These are phyloP conservation scores for Dione juno DNA, from an alignment of 2,888 invertebrate species.

Conservation along the genomic window DNA sequence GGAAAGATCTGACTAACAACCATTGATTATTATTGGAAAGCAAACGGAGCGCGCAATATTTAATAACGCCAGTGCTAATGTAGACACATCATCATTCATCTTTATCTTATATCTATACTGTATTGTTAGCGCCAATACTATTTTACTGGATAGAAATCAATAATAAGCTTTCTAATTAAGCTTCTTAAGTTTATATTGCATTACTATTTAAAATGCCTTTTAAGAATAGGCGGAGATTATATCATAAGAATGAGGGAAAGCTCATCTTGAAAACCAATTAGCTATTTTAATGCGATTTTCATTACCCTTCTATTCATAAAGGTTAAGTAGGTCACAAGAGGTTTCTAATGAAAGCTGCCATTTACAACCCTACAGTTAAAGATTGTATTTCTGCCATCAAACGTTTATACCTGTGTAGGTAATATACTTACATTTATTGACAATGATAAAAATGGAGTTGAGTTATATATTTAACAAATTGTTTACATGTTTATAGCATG, in stretches of 20 bases:
- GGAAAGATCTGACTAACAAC: conserved; percentile 54
- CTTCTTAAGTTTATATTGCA: conserved; percentile 12
- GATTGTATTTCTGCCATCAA: conserved; percentile 33
- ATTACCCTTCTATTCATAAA: conserved; percentile 40
- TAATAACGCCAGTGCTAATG: conserved; percentile 44
- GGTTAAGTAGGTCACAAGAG: conserved; percentile 38
- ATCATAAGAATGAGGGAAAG: conserved; percentile 41
- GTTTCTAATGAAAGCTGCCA: conserved; percentile 39
- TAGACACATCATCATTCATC: conserved; percentile 32
- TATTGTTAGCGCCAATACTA: conserved; percentile 29
- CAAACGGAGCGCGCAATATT: conserved; percentile 50
- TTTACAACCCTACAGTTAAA: conserved; percentile 32
- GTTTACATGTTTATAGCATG: background rate
- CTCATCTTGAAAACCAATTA: conserved; percentile 44
- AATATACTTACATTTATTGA: conserved; percentile 8
- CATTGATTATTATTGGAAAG: conserved; percentile 55
- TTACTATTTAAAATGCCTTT: conserved; percentile 33
- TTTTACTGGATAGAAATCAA: conserved; percentile 17
- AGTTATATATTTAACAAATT: background rate
- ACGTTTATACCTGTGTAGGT: conserved; percentile 11
- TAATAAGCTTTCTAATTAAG: conserved; percentile 28
- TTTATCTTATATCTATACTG: conserved; percentile 24
- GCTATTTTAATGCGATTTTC: conserved; percentile 44
- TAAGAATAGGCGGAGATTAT: conserved; percentile 42
- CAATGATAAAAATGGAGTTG: conserved; percentile 1